These are phyloP conservation scores for Polydesmus complanatus DNA, from an alignment of 2,888 invertebrate genomes.

Conservation along the genomic window DNA sequence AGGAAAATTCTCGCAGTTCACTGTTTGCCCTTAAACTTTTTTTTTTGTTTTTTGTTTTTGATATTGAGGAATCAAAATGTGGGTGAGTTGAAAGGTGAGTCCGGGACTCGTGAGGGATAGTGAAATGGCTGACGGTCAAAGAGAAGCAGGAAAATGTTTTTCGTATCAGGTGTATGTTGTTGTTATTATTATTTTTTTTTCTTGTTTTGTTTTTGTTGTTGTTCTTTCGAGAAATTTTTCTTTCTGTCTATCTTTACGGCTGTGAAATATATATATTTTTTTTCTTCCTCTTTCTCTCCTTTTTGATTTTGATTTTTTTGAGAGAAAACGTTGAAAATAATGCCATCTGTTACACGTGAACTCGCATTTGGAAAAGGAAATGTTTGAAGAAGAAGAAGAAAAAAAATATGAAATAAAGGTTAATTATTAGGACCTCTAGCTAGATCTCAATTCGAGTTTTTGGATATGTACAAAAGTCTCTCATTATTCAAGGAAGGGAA, in stretches of 20 bases:
- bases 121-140: no score
- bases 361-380: background rate
- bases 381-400: background rate
- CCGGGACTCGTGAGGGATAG: no score
- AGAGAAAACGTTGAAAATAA: background rate
- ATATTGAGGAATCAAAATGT: no score
- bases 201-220: background rate
- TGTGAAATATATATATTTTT: no score
- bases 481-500: no score
- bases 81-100: no score
- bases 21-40: background rate
- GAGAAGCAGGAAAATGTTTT: background rate
- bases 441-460: background rate
- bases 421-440: background rate
- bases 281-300: no score
- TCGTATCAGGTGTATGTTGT: background rate
- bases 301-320: background rate
- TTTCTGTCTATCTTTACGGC: no score
- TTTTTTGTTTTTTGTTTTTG: background rate
- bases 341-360: background rate
- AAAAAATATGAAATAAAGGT: background rate
- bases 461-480: background rate
- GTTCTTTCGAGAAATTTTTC: no score
- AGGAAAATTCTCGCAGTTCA: background rate
- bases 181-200: background rate